Conservation (phyloP, 2,113 vertebrate species). For the Setophaga coronata region DNA sequence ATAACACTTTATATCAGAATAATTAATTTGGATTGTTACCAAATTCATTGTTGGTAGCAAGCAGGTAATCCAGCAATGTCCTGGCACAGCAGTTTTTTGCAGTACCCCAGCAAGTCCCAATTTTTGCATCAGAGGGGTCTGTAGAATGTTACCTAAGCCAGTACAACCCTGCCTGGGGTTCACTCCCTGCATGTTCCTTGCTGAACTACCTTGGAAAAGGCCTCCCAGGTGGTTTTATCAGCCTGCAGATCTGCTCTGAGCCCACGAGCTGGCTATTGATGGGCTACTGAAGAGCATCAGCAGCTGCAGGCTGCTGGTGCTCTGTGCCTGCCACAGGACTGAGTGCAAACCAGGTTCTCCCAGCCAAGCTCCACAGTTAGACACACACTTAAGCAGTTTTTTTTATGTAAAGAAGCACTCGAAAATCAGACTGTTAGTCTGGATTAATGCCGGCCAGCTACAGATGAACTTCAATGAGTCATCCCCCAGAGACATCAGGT, state of each 20-base stretch:
- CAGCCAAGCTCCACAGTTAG: neutral
- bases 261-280: accelerated
- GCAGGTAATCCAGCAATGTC: neutral
- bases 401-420: neutral
- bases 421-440: slow-evolving; percentile 10
- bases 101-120: neutral
- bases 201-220: neutral
- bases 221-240: neutral
- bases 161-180: neutral
- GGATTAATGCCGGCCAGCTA: slow-evolving; percentile 25
- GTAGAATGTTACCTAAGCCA: neutral
- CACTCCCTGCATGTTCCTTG: neutral
- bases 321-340: accelerated
- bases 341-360: neutral
- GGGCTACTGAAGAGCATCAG: neutral
- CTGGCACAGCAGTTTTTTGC: neutral
- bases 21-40: neutral
- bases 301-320: neutral
- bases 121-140: neutral
- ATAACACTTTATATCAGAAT: neutral
- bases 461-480: slow-evolving; percentile 57
- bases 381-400: neutral
- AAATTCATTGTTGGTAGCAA: neutral
- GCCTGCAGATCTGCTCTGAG: accelerated
- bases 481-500: slow-evolving; percentile 44